These are phyloP conservation scores for Stenurella melanura DNA, from an alignment of 2,888 invertebrate species.

Conservation along the genomic window DNA sequence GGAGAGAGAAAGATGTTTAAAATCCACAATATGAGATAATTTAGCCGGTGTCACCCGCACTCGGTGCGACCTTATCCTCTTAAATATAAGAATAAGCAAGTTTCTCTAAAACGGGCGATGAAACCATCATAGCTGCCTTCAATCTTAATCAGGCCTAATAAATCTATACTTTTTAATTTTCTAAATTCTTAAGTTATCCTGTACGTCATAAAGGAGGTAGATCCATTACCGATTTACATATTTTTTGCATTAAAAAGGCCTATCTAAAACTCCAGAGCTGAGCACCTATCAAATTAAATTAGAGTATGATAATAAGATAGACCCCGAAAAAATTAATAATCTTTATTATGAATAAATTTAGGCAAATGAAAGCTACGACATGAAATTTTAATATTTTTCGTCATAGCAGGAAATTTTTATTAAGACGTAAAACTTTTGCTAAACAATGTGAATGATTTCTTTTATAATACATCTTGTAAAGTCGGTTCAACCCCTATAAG, in stretches of 20 bases:
- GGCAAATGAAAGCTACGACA: slow-evolving; percentile 35
- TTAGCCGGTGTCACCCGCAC: no score
- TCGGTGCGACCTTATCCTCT: no score
- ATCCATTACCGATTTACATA: slow-evolving; percentile 40
- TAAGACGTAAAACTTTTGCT: slow-evolving; percentile 48
- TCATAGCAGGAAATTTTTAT: slow-evolving; percentile 46
- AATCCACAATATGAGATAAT: no score
- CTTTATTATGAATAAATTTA: slow-evolving; percentile 44
- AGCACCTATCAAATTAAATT: slow-evolving; percentile 44
- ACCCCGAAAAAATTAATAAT: slow-evolving; percentile 41
- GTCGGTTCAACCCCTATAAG: slow-evolving; percentile 70
- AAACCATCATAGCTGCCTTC: background rate
- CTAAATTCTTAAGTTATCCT: slow-evolving; percentile 26
- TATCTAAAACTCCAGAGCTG: slow-evolving; percentile 36
- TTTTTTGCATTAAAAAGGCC: slow-evolving; percentile 41
- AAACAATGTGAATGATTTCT: slow-evolving; percentile 60
- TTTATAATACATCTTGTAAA: slow-evolving; percentile 65
- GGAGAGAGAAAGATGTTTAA: no score
- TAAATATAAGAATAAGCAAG: no score
- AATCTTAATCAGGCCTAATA: slow-evolving; percentile 7
- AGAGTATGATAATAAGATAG: slow-evolving; percentile 44
- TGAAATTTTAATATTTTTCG: slow-evolving; percentile 44
- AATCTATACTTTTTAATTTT: slow-evolving; percentile 37
- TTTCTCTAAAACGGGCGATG: no score
- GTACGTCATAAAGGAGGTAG: slow-evolving; percentile 34